These are phyloP conservation scores for Phrynosoma blainvillii DNA, from an alignment of 2,113 vertebrate genomes.

Conservation along the genomic window DNA sequence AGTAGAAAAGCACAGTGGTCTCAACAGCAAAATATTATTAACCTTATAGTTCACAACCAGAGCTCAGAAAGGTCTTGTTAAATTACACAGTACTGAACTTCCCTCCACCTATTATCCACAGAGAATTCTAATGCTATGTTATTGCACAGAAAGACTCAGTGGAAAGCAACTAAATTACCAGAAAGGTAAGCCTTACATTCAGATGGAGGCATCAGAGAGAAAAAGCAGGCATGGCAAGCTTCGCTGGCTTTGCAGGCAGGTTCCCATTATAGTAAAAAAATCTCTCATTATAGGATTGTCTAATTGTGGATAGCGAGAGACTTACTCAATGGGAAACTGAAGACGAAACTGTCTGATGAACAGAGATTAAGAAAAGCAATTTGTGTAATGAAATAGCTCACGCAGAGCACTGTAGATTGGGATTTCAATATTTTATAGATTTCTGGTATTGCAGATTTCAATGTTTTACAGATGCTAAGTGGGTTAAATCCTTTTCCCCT, in stretches of 20 bases:
- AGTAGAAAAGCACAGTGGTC: constrained; percentile 18
- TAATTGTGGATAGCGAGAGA: background rate
- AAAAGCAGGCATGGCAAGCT: background rate
- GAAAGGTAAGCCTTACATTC: background rate
- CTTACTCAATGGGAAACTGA: background rate
- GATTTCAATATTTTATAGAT: background rate
- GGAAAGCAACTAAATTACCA: constrained; percentile 1
- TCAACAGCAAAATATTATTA: constrained; percentile 25
- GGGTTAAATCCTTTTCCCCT: background rate
- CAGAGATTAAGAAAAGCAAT: background rate
- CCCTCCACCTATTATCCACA: background rate
- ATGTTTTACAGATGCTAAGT: background rate
- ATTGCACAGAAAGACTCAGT: background rate
- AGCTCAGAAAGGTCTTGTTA: constrained; percentile 2
- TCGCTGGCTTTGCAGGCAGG: background rate
- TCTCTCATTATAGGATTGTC: background rate
- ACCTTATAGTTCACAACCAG: constrained; percentile 25
- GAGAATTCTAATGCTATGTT: constrained; percentile 8
- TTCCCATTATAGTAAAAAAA: background rate
- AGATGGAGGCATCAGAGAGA: background rate
- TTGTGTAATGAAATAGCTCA: background rate
- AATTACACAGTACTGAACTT: constrained; percentile 3
- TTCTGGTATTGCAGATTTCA: background rate
- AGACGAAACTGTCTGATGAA: background rate
- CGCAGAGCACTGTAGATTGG: background rate